These are phyloP conservation scores for Acanthurus leucopareius DNA, from an alignment of 2,797 vertebrate species.

Conservation along the genomic window DNA sequence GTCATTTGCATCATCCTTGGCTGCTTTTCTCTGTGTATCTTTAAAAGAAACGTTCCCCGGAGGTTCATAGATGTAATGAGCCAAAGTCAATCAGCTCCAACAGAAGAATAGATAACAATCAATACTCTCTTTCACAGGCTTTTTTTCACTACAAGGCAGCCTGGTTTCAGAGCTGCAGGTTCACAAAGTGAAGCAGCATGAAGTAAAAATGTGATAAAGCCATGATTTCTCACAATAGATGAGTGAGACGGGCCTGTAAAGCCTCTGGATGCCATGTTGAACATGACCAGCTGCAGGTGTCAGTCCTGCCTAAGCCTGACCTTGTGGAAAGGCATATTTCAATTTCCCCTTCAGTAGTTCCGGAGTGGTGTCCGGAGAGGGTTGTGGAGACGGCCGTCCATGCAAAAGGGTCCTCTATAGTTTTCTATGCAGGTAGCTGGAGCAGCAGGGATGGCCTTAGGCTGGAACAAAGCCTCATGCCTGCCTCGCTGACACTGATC, in stretches of 20 bases:
- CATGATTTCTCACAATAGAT: conserved; percentile 30
- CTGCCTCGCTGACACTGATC: conserved; percentile 76
- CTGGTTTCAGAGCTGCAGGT: conserved; percentile 24
- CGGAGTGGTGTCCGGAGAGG: conserved; percentile 55
- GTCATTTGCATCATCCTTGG: conserved; percentile 26
- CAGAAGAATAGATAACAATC: conserved; percentile 47
- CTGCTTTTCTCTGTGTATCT: conserved; percentile 30
- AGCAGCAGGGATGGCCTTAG: conserved; percentile 69
- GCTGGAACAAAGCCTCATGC: conserved; percentile 76
- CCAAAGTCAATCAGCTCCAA: conserved; percentile 52
- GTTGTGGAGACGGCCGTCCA: conserved; percentile 47
- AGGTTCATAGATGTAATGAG: conserved; percentile 53
- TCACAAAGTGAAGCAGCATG: conserved; percentile 3
- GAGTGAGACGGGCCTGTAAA: conserved; percentile 10
- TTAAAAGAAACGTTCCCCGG: conserved; percentile 23
- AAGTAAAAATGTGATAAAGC: conserved; percentile 23
- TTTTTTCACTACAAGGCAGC: conserved; percentile 3
- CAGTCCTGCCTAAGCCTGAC: conserved; percentile 56
- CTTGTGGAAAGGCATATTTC: conserved; percentile 71
- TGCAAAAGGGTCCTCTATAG: conserved; percentile 57
- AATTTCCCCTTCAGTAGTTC: conserved; percentile 72
- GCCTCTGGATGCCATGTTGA: conserved; percentile 54
- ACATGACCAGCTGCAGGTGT: conserved; percentile 68
- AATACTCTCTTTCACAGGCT: conserved; percentile 29
- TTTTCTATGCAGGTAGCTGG: conserved; percentile 64